Evolutionary conservation across 2,888 invertebrate species (phyloP).

Genomic region (Drosophila nr. medialis): DNA sequence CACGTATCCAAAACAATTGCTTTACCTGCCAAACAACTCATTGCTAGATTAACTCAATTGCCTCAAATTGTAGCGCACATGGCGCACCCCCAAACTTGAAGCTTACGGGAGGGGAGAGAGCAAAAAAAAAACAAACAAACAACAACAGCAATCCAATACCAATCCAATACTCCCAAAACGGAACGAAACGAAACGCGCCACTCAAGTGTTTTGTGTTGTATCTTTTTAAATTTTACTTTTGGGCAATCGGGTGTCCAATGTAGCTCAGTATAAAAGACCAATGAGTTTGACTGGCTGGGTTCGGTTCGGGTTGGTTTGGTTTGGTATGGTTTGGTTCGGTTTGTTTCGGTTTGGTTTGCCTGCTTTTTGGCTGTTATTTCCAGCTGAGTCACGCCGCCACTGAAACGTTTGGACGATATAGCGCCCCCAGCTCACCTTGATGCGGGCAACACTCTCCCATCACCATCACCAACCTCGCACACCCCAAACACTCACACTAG

Average conservation of each 20-base stretch:
- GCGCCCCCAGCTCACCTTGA: conserved; percentile 33
- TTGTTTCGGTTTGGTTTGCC: conserved; percentile 24
- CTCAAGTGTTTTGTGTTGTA: conserved; percentile 70
- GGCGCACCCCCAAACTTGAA: conserved; percentile 45
- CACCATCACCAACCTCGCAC: conserved; percentile 13
- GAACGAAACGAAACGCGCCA: conserved; percentile 52
- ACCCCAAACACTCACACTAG: not conserved
- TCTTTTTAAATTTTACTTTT: conserved; percentile 76
- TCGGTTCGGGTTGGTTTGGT: not conserved
- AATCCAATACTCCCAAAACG: conserved; percentile 37
- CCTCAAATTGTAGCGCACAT: conserved; percentile 72
- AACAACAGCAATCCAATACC: conserved; percentile 2
- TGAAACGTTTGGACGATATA: conserved; percentile 19
- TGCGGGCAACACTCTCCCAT: conserved; percentile 3
- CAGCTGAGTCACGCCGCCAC: conserved; percentile 60
- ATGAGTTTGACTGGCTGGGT: conserved; percentile 33
- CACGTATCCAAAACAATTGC: conserved; percentile 68
- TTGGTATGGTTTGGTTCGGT: conserved; percentile 4
- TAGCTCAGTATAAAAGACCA: conserved; percentile 35
- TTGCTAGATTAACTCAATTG: conserved; percentile 77
- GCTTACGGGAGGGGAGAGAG: conserved; percentile 4
- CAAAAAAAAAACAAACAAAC: not conserved
- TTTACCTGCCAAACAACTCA: conserved; percentile 75
- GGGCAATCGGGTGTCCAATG: conserved; percentile 61
- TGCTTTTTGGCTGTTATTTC: conserved; percentile 58